These are phyloP conservation scores for Thryonomys swinderianus DNA, from an alignment of 2,113 vertebrate genomes.

Conservation along the genomic window DNA sequence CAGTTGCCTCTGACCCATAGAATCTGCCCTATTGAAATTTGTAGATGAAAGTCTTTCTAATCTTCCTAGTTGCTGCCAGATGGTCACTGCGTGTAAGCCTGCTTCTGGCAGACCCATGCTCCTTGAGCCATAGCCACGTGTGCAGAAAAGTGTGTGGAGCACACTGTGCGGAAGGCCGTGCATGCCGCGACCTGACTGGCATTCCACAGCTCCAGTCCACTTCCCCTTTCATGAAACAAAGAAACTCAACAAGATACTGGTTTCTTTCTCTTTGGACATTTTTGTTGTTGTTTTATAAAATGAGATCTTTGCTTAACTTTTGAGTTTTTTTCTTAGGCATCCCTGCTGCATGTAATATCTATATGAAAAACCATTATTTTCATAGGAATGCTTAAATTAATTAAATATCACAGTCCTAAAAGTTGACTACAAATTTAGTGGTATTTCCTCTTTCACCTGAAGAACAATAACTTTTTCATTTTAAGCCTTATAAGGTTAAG, in stretches of 20 bases:
- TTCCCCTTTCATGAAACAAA: neutral
- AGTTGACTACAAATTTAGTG: neutral
- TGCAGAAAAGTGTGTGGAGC: neutral
- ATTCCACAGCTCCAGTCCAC: too few relatives aligned
- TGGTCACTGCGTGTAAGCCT: neutral
- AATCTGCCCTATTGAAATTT: neutral
- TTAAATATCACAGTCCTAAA: conserved; percentile 23
- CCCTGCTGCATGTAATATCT: conserved; percentile 21
- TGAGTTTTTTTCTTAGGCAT: neutral
- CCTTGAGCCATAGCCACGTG: neutral
- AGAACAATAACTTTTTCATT: conserved; percentile 13
- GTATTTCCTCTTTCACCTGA: conserved; percentile 44
- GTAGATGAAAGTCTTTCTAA: neutral
- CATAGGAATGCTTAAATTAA: conserved; percentile 54
- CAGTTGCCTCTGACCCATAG: neutral
- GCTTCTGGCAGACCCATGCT: neutral
- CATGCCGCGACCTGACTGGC: neutral
- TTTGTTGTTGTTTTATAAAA: neutral
- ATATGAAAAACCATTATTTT: conserved; percentile 45
- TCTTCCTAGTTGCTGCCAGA: neutral
- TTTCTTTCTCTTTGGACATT: conserved; percentile 23
- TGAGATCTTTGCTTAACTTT: conserved; percentile 10
- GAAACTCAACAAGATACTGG: neutral
- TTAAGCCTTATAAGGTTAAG: conserved; percentile 11
- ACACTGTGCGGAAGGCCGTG: rapidly evolving